Evolutionary conservation across 2,888 invertebrate species (phyloP).

Genomic region (Cephalotes varians): DNA sequence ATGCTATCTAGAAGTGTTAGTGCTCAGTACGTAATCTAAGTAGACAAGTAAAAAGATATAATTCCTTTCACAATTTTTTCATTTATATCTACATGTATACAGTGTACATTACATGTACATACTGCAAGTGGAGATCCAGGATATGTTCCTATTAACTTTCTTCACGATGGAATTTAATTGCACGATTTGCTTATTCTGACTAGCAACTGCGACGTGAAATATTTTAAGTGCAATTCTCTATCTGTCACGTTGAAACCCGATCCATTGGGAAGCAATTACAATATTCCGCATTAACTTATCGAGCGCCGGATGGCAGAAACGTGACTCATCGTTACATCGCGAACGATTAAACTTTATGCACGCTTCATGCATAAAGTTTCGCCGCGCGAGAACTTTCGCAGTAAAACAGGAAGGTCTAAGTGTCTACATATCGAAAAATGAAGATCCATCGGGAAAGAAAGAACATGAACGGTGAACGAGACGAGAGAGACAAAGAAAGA

Average conservation of each 20-base stretch:
- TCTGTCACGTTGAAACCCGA: conserved; percentile 15
- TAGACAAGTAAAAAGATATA: not conserved
- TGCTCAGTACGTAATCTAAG: not conserved
- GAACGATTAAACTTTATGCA: conserved; percentile 41
- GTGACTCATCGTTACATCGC: conserved; percentile 45
- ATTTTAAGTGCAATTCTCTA: conserved; percentile 19
- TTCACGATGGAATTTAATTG: conserved; percentile 31
- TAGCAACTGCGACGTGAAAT: not conserved
- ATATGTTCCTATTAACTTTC: conserved; percentile 35
- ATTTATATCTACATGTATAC: not conserved
- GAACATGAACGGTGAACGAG: not conserved
- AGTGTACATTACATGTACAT: not conserved
- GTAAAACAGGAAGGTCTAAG: conserved; percentile 28
- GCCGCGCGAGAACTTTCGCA: conserved; percentile 15
- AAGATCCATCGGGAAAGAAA: not conserved
- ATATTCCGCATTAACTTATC: conserved; percentile 23
- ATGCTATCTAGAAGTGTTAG: not conserved
- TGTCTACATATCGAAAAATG: conserved; percentile 22
- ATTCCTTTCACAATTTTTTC: not conserved
- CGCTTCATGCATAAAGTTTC: conserved; percentile 24
- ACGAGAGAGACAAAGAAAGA: not conserved
- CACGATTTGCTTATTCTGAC: conserved; percentile 12
- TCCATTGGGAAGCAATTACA: conserved; percentile 38
- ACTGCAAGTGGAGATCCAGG: not conserved
- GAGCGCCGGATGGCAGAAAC: conserved; percentile 28